A percentile compares a stretch with the other conserved stretches of the same genome.
These are phyloP conservation scores for Labrus mixtus DNA, from an alignment of 2,113 vertebrate genomes.

Conservation along the genomic window DNA sequence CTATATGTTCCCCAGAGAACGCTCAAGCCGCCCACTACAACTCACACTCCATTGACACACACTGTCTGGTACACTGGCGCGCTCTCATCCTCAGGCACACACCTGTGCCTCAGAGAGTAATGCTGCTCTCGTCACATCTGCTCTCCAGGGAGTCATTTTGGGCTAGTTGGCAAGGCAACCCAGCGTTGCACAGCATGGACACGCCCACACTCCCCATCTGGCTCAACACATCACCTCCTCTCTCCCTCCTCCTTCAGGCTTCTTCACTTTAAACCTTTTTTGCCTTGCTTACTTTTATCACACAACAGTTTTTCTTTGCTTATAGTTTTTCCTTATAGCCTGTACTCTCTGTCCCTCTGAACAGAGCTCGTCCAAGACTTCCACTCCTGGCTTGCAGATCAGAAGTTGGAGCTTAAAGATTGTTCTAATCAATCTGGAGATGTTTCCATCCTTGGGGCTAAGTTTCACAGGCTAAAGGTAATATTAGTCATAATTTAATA, in stretches of 20 bases:
- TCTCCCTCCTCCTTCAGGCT: conserved; percentile 21
- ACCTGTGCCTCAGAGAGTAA: conserved; percentile 79
- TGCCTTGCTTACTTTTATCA: conserved; percentile 9
- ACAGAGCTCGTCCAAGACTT: conserved; percentile 91
- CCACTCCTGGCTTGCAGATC: conserved; percentile 87
- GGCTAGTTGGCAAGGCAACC: conserved; percentile 81
- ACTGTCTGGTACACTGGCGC: conserved; percentile 51
- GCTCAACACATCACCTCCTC: conserved; percentile 42
- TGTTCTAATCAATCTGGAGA: conserved; percentile 88
- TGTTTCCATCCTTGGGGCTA: conserved; percentile 83
- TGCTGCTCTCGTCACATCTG: conserved; percentile 73
- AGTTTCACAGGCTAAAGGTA: conserved; percentile 91
- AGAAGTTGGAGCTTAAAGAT: conserved; percentile 85
- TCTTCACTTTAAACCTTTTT: conserved; percentile 33
- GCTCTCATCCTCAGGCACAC: conserved; percentile 71
- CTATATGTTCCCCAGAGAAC: conserved; percentile 63
- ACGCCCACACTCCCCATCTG: conserved; percentile 81
- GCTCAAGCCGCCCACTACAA: conserved; percentile 56
- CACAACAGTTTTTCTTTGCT: background rate
- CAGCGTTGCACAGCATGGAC: conserved; percentile 59
- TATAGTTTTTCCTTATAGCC: background rate
- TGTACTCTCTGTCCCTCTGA: conserved; percentile 11
- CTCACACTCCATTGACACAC: conserved; percentile 64
- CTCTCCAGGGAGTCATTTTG: conserved; percentile 74
- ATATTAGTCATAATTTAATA: background rate